phyloP scores from a whole-genome alignment of 1,140 invertebrate genomes.

The Gerris buenoi region DNA sequence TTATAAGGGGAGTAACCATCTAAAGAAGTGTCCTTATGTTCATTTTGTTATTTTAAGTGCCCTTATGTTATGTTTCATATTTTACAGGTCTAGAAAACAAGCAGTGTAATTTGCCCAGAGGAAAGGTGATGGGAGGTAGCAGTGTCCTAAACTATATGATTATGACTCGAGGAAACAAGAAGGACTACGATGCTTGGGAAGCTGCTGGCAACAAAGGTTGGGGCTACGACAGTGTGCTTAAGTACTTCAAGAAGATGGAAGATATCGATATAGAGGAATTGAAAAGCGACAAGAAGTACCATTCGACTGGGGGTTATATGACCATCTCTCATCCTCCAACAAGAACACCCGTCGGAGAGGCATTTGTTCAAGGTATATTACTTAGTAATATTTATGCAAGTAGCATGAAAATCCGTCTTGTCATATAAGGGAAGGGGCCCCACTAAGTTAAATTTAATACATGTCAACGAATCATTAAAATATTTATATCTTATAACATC shows the following conservation, averaged over 20 bases:
- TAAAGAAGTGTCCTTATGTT: too few species aligned
- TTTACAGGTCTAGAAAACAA: slow-evolving; percentile 27
- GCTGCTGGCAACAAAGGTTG: slow-evolving; percentile 69
- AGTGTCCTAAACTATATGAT: slow-evolving; percentile 80
- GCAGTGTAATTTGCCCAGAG: slow-evolving; percentile 40
- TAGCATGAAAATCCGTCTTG: too few species aligned
- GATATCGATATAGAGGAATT: slow-evolving; percentile 38
- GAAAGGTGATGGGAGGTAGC: slow-evolving; percentile 54
- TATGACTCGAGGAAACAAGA: slow-evolving; percentile 66
- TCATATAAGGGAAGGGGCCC: too few species aligned
- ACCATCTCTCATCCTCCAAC: slow-evolving; percentile 47
- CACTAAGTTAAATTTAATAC: too few species aligned
- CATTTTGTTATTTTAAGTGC: too few species aligned
- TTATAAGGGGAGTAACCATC: too few species aligned
- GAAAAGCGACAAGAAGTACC: slow-evolving; percentile 37
- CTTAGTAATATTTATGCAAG: too few species aligned
- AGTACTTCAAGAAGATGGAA: slow-evolving; percentile 75
- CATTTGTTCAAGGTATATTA: slow-evolving; percentile 34
- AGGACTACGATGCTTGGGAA: slow-evolving; percentile 85
- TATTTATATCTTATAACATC: too few species aligned
- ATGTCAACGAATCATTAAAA: too few species aligned
- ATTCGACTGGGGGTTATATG: slow-evolving; percentile 46
- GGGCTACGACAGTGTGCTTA: slow-evolving; percentile 70
- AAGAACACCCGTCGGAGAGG: slow-evolving; percentile 35
- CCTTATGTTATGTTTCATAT: too few species aligned